Percentiles rank a stretch among this genome's conserved stretches.
These are phyloP conservation scores for Pseudomyrmex gracilis DNA, from an alignment of 1,140 invertebrate genomes.

Conservation along the genomic window DNA sequence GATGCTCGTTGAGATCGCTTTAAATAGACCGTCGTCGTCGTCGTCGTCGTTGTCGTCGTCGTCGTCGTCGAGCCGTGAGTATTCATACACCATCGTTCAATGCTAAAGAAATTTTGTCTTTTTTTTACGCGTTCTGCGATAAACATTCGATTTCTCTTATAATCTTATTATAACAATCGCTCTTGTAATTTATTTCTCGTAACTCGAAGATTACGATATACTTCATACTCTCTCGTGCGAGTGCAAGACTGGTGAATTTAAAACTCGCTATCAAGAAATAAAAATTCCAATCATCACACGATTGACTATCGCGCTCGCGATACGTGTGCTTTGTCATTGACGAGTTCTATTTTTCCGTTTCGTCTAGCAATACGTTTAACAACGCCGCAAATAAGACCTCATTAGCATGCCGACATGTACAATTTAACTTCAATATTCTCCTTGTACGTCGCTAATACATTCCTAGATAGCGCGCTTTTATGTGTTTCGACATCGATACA, in stretches of 20 bases:
- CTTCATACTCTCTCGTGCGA: not conserved
- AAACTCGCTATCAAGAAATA: not conserved
- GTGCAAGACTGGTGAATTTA: not conserved
- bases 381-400: slow-evolving; percentile 5
- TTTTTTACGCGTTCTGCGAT: not conserved
- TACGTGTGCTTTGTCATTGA: not conserved
- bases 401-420: slow-evolving; percentile 34
- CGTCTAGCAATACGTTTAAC: slow-evolving; percentile 17
- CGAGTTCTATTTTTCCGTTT: slow-evolving; percentile 8
- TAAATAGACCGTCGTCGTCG: not conserved
- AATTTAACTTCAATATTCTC: slow-evolving; percentile 22
- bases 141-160: not conserved
- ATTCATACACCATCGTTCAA: slow-evolving; percentile 17
- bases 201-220: not conserved
- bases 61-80: not conserved
- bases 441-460: slow-evolving; percentile 34
- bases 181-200: not conserved
- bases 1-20: slow-evolving; percentile 13
- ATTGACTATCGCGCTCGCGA: not conserved
- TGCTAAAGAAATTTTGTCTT: not conserved
- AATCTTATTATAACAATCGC: no score
- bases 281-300: not conserved
- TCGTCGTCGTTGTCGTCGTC: no score
- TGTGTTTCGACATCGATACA: slow-evolving; percentile 25
- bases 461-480: slow-evolving; percentile 19